phyloP scores from a whole-genome alignment of 2,113 vertebrate genomes.

The Capreolus pygargus region DNA sequence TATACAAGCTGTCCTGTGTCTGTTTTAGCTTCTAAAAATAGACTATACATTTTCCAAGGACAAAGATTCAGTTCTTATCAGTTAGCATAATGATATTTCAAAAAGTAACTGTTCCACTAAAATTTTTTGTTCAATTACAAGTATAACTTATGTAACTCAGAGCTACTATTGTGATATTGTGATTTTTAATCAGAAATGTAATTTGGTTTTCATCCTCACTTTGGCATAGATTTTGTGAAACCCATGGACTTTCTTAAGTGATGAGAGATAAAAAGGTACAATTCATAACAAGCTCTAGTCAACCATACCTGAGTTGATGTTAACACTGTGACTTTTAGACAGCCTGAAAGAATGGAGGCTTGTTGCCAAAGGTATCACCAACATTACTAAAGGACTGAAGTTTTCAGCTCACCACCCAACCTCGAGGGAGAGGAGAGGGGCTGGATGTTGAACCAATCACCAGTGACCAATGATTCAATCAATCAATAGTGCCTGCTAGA shows the following conservation, averaged over 20 bases:
- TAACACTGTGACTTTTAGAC: not conserved
- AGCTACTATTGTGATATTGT: not conserved
- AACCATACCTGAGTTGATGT: not conserved
- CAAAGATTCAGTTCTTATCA: conserved; percentile 19
- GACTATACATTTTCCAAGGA: not conserved
- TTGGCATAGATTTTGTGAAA: not conserved
- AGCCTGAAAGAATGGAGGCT: not conserved
- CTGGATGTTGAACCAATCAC: not conserved
- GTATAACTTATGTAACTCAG: not conserved
- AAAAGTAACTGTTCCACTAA: not conserved
- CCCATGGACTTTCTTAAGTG: not conserved
- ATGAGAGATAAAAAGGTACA: not conserved
- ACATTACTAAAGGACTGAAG: not conserved
- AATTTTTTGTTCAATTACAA: not conserved
- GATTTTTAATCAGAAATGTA: not conserved
- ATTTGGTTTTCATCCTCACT: not conserved
- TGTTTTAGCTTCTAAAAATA: not conserved
- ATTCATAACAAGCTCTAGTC: not conserved
- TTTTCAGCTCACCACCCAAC: not conserved
- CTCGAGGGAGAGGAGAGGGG: not conserved
- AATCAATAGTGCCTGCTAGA: not conserved
- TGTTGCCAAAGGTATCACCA: not conserved
- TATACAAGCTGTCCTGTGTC: not conserved
- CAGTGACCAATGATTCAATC: not conserved
- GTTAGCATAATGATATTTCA: not conserved